These are phyloP conservation scores for Dryoscopus gambensis DNA, from an alignment of 2,113 vertebrate genomes.

Conservation along the genomic window DNA sequence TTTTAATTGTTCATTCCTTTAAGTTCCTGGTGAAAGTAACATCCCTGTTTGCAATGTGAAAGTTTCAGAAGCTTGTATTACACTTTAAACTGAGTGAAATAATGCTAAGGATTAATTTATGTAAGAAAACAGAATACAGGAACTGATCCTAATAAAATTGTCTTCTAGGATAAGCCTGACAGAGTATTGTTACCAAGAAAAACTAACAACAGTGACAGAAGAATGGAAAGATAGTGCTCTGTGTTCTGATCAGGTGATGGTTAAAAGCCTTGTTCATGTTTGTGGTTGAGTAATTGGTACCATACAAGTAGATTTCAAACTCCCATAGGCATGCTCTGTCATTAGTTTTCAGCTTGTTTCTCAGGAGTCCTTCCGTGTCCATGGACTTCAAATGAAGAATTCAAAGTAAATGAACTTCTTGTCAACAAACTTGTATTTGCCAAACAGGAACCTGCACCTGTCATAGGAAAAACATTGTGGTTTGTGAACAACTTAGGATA, in stretches of 20 bases:
- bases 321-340: background rate
- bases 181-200: background rate
- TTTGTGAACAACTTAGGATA: background rate
- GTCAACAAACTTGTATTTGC: background rate
- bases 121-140: background rate
- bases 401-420: background rate
- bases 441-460: background rate
- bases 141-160: background rate
- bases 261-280: background rate
- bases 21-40: constrained; percentile 51
- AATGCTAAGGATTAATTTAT: constrained; percentile 10
- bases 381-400: background rate
- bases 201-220: background rate
- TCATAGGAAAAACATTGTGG: background rate
- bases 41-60: constrained; percentile 29
- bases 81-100: constrained; percentile 34
- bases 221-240: background rate
- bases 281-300: background rate
- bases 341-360: background rate
- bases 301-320: background rate
- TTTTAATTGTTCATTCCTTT: constrained; percentile 70
- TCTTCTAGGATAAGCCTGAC: background rate
- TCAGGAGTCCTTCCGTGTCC: background rate
- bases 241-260: background rate
- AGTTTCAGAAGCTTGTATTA: constrained; percentile 41